These are phyloP conservation scores for Ceratitis capitata DNA, from an alignment of 1,140 invertebrate species.

Conservation along the genomic window DNA sequence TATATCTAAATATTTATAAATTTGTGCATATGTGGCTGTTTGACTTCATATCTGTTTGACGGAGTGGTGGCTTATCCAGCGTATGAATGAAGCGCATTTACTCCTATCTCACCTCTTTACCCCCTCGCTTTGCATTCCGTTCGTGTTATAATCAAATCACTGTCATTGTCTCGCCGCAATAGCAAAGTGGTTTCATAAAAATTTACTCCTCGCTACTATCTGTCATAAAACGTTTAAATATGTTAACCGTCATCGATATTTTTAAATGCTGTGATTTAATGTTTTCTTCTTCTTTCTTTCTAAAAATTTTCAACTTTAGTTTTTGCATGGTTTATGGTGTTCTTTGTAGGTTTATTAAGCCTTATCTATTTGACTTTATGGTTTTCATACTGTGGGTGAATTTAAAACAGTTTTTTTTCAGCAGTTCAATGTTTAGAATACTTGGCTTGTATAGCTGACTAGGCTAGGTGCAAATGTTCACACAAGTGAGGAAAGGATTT, in stretches of 20 bases:
- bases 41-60: not conserved
- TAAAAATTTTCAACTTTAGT: not conserved
- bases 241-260: not conserved
- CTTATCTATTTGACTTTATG: no score
- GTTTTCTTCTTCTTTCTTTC: not conserved
- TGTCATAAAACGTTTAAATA: not conserved
- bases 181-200: not conserved
- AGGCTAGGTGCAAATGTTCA: no score
- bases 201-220: not conserved
- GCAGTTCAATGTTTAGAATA: no score
- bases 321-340: not conserved
- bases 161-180: conserved; percentile 8
- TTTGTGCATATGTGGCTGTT: not conserved
- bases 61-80: not conserved
- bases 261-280: not conserved
- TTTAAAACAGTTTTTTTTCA: no score
- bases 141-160: conserved; percentile 35
- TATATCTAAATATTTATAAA: no score
- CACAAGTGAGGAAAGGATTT: no score
- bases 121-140: not conserved
- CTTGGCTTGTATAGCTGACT: no score
- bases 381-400: no score
- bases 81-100: not conserved
- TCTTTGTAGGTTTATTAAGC: no score
- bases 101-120: no score